Evolutionary conservation across 2,888 invertebrate species (phyloP).

Genomic region (Oscheius sp.): DNA sequence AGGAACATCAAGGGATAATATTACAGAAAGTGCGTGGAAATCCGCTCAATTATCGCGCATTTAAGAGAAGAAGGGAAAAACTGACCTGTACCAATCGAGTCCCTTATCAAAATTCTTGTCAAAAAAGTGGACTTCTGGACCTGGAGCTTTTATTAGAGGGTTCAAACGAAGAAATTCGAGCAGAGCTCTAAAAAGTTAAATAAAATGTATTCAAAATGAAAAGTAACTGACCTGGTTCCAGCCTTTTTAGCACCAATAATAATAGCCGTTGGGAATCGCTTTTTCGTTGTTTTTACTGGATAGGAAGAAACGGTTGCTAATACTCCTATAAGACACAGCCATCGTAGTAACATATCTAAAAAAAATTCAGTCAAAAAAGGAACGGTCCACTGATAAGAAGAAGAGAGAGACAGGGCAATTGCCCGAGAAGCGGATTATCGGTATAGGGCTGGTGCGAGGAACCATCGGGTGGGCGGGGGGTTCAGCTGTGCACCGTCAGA

Average conservation of each 20-base stretch:
- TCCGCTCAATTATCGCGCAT: slow-evolving; percentile 17
- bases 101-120: slow-evolving; percentile 91
- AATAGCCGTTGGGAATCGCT: slow-evolving; percentile 82
- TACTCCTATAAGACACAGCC: slow-evolving; percentile 14
- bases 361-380: not conserved
- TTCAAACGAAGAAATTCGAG: slow-evolving; percentile 91
- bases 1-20: slow-evolving; percentile 19
- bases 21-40: slow-evolving; percentile 25
- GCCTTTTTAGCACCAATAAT: slow-evolving; percentile 95
- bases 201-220: not conserved
- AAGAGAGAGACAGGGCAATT: slow-evolving; percentile 1
- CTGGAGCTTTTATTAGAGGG: slow-evolving; percentile 83
- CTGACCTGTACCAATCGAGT: slow-evolving; percentile 85
- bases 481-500: slow-evolving; percentile 20
- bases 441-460: slow-evolving; percentile 21
- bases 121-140: slow-evolving; percentile 95
- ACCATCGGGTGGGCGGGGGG: slow-evolving; percentile 26
- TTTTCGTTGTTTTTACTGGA: slow-evolving; percentile 29
- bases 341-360: slow-evolving; percentile 17
- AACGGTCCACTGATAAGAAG: slow-evolving; percentile 14
- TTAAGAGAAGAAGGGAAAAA: not conserved
- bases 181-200: slow-evolving; percentile 80
- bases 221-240: slow-evolving; percentile 73
- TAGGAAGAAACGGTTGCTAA: slow-evolving; percentile 9
- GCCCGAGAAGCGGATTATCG: slow-evolving; percentile 23